These are phyloP conservation scores for Ophion costatus DNA, from an alignment of 2,888 invertebrate genomes.

Conservation along the genomic window DNA sequence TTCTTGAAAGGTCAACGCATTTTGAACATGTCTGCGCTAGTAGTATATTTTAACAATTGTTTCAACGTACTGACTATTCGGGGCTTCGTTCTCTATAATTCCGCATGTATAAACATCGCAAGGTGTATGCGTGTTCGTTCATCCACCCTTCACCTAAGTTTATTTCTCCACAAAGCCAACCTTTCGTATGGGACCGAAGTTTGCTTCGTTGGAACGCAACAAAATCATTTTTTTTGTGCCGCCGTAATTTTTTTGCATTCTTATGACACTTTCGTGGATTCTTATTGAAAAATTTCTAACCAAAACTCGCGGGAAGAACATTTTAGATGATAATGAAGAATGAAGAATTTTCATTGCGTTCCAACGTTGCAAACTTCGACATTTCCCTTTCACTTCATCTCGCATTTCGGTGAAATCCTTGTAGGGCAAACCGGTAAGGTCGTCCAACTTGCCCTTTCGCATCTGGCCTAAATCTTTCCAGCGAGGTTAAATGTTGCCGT, in stretches of 20 bases:
- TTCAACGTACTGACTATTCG: constrained; percentile 24
- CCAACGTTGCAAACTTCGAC: too few species aligned
- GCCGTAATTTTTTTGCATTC: too few species aligned
- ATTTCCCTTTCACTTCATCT: background rate
- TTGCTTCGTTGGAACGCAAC: too few species aligned
- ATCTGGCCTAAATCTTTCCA: background rate
- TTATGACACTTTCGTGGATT: too few species aligned
- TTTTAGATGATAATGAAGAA: too few species aligned
- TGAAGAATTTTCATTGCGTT: too few species aligned
- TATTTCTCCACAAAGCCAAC: background rate
- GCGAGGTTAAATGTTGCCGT: too few species aligned
- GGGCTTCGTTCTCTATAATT: background rate
- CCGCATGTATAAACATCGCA: background rate
- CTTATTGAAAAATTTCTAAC: too few species aligned
- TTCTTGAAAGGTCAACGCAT: background rate
- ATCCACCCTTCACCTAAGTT: background rate
- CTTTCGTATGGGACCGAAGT: background rate
- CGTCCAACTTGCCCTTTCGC: background rate
- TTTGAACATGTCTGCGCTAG: background rate
- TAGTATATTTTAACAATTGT: constrained; percentile 4
- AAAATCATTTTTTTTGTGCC: too few species aligned
- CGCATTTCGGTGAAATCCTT: background rate
- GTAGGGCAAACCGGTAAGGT: background rate
- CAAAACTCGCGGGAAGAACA: too few species aligned
- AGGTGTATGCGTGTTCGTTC: background rate